phyloP scores from a whole-genome alignment of 2,797 vertebrate genomes.

The Scleropages formosus region DNA sequence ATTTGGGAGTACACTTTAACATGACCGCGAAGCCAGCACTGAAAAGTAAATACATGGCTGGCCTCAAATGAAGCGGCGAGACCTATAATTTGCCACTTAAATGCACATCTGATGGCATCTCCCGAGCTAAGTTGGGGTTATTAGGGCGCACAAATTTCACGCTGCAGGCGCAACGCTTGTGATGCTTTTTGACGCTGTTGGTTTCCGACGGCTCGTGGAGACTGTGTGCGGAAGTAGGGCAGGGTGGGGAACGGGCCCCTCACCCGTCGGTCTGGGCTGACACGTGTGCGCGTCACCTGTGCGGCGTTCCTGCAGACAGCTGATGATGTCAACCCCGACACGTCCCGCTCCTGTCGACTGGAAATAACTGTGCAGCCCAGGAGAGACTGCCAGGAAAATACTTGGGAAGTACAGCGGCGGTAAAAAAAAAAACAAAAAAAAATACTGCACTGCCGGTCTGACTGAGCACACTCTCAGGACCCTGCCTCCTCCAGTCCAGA shows the following conservation, averaged over 20 bases:
- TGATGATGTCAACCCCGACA: background rate
- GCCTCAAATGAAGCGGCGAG: background rate
- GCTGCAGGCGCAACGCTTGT: background rate
- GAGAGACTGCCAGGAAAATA: conserved; percentile 9
- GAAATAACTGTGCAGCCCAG: conserved; percentile 4
- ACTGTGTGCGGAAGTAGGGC: background rate
- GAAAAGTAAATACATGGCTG: background rate
- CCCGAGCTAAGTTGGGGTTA: background rate
- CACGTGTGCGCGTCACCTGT: background rate
- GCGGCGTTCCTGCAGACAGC: background rate
- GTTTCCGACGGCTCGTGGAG: background rate
- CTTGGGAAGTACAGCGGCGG: background rate
- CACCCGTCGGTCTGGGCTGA: background rate
- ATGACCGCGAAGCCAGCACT: background rate
- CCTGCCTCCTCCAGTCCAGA: too few relatives aligned
- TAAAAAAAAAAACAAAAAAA: background rate
- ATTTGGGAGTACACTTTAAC: background rate
- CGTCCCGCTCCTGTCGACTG: background rate
- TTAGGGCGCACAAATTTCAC: background rate
- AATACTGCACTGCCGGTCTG: background rate
- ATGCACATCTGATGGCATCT: background rate
- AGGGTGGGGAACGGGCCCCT: background rate
- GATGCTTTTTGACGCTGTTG: background rate
- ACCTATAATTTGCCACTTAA: background rate
- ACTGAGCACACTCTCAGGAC: too few relatives aligned